Evolutionary conservation across 2,888 invertebrate genomes (phyloP).

Genomic region (Cryptophagus acutangulus): DNA sequence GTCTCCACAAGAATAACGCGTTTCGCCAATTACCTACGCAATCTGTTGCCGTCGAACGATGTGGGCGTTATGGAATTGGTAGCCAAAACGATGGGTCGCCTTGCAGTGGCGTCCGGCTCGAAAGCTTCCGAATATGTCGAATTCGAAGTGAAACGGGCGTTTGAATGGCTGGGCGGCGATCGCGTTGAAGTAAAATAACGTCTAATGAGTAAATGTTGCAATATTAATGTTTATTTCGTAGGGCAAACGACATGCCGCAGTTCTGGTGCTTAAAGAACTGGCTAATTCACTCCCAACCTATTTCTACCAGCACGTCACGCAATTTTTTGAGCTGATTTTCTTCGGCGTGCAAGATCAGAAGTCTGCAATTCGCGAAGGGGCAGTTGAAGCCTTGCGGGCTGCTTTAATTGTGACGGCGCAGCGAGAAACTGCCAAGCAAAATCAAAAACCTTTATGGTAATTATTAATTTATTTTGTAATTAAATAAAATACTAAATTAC

Average conservation of each 20-base stretch:
- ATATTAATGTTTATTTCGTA: constrained; percentile 30
- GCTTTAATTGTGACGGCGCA: constrained; percentile 93
- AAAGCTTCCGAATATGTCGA: constrained; percentile 97
- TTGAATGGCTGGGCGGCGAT: constrained; percentile 91
- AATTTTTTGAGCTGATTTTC: constrained; percentile 90
- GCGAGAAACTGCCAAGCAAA: constrained; percentile 90
- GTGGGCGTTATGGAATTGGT: constrained; percentile 93
- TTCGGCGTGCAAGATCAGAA: constrained; percentile 89
- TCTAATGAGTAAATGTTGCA: constrained; percentile 9
- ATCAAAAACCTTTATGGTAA: constrained; percentile 54
- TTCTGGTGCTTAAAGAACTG: constrained; percentile 85
- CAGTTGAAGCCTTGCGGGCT: constrained; percentile 90
- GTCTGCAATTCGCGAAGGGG: constrained; percentile 84
- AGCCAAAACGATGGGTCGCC: constrained; percentile 88
- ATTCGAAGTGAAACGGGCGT: constrained; percentile 92
- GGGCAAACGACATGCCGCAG: constrained; percentile 87
- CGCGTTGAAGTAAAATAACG: constrained; percentile 63
- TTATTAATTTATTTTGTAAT: constrained; percentile 4
- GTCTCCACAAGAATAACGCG: constrained; percentile 84
- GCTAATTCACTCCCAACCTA: constrained; percentile 95
- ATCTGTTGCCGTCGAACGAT: constrained; percentile 85
- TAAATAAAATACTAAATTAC: constrained; percentile 6
- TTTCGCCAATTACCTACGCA: constrained; percentile 89
- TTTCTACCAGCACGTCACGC: constrained; percentile 91
- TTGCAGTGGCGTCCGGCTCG: constrained; percentile 87